Base-by-base conservation (phyloP, 1,140 invertebrate genomes). In the Ladona fulva region DNA sequence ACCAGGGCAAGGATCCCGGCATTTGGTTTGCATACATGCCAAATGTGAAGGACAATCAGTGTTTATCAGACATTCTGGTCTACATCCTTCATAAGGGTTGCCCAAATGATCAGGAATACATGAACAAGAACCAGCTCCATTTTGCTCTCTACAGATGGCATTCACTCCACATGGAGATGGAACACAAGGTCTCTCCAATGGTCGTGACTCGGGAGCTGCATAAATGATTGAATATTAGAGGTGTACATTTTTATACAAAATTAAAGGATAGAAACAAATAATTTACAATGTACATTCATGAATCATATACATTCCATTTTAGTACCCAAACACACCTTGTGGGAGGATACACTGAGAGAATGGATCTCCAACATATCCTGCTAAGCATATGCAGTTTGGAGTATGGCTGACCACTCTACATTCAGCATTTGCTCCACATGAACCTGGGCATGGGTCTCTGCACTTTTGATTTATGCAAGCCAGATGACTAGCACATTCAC, bases 141-240 rank as follows among this genome's bases (percentile, higher is more conserved):
- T 89, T 76, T 89, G 85, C 81, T 91, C 89, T 81, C 87, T 88
- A 82, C 93, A 94, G 80, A 90, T 82, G 29, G 92, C 91, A 84
- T 93, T 93, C 11, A 89, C 84, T 42, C 93, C 93, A 83, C 93
- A 95, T 7, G 92, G 92, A 24, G 89, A 91, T 25, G 90, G 90
- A 24, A 86, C 81, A 81, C 93, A 94, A 19, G 92, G 91, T 42
- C 84, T 83, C 75, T 74, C n/a, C 19, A 76, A 75, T 75, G 78
- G 79, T 82, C 78, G 19, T 25, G 81, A 74, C 42, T 24, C 77
- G 22, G 77, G 29, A 77, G 76, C 29, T 66, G 52, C 14, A 66
- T 6, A 12, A 66, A 66, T 66, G 52, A 66, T 6, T 6, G 14
- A 1, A 66, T 66, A 19, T 66, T 66, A 5, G 14, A 66, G 14